Evolutionary conservation across 2,113 vertebrate species (phyloP), one percentile per base, ranked within the genome.

Genomic region (Salvator merianae): DNA sequence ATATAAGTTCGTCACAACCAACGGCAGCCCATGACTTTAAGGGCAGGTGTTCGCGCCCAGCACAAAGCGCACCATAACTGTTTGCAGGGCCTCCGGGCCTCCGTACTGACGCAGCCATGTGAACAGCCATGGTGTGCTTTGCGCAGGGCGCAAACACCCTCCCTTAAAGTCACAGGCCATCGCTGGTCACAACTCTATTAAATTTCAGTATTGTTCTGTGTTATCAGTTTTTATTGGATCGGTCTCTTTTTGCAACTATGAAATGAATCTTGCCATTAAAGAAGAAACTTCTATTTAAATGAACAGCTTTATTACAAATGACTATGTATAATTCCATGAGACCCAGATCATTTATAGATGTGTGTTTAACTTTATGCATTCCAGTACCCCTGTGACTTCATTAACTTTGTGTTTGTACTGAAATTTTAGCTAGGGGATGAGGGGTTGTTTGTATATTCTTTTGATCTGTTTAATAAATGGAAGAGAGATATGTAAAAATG

Each of bases 401-500:
- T 43, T 78, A 78, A 69, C 66, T 62, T 62, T 77, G 55, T 28
- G 38, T 68, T 69, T 69, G 18, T 55, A 36, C 18, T 50, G 74
- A 77, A 69, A 69, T 69, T 77, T 69, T 53, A 22, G 32, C 73
- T 24, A n/a, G 74, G 36, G 47, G 20, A 40, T 63, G 34, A 28
- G 65, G 40, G 36, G 32, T 12, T 43, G 36, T 78, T 84, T 62
- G 6, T 63, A 22, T 71, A 71, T 78, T 78, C 50, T 34, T 84
- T 78, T 71, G 66, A 78, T 84, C 70, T 43, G 50, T 36, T 76
- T 81, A 71, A 81, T 81, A 81, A 81, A 81, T 40, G 68, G 55
- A 55, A 71, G 79, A 53, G 68, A 82, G 80, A n/a, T 18, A 14
- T 82, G 59, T 82, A 73, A 73, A 82, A 82, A 12, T 77, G 74